phyloP scores from a whole-genome alignment of 2,113 vertebrate genomes.

The Chrysemys picta region DNA sequence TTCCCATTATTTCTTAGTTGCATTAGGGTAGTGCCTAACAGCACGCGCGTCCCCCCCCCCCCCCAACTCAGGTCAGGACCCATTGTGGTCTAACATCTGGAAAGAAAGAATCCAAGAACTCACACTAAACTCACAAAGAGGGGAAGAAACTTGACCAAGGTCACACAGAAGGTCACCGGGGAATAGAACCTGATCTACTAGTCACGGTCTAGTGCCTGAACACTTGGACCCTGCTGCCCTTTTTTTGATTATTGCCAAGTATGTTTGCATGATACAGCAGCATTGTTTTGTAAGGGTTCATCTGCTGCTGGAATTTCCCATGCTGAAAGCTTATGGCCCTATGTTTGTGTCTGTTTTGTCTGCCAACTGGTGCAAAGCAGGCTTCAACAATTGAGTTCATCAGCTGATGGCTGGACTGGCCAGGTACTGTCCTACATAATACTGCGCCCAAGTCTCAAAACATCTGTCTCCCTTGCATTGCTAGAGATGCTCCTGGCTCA shows the following conservation, averaged over 20 bases:
- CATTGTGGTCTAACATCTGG: neutral
- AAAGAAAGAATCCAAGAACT: neutral
- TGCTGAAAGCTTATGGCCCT: neutral
- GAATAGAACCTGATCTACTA: neutral
- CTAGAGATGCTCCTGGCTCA: neutral
- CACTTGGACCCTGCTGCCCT: neutral
- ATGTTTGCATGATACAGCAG: neutral
- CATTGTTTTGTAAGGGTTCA: too few relatives aligned
- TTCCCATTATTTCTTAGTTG: neutral
- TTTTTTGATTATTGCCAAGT: neutral
- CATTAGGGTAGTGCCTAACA: neutral
- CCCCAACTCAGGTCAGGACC: neutral
- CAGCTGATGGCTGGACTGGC: neutral
- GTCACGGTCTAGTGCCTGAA: neutral
- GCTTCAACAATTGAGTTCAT: neutral
- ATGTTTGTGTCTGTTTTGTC: neutral
- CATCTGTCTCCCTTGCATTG: accelerated
- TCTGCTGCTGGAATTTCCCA: neutral
- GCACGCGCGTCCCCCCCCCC: too few relatives aligned
- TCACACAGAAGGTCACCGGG: neutral
- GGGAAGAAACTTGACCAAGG: neutral
- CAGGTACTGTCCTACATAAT: neutral
- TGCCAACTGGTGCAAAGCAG: too few relatives aligned
- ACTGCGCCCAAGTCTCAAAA: neutral
- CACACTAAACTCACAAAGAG: neutral